Evolutionary conservation across 2,113 vertebrate genomes (phyloP).

Genomic region (Anhinga anhinga): DNA sequence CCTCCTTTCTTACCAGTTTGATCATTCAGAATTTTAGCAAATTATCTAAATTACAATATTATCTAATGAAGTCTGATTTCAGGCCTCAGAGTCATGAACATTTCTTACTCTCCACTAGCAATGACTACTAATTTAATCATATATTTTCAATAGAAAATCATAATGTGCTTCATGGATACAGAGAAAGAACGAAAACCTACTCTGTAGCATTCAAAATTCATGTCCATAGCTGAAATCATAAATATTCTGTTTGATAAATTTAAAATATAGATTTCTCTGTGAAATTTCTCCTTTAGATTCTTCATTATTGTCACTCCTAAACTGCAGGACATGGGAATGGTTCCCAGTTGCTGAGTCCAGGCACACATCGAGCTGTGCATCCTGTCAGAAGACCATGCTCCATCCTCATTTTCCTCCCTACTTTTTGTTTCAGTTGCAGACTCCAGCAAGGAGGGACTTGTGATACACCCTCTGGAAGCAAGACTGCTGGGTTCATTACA

Average conservation of each 20-base stretch:
- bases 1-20: neutral
- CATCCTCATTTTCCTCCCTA: neutral
- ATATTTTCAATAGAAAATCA: neutral
- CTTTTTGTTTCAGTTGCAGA: neutral
- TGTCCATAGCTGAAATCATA: neutral
- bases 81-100: neutral
- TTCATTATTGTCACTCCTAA: neutral
- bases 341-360: neutral
- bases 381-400: neutral
- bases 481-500: neutral
- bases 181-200: neutral
- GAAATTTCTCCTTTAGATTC: neutral
- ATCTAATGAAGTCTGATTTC: neutral
- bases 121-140: neutral
- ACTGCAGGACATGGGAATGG: neutral
- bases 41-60: neutral
- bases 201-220: neutral
- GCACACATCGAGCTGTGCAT: neutral
- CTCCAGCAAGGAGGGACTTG: neutral
- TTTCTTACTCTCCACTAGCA: neutral
- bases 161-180: neutral
- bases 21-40: neutral
- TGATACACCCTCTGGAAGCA: neutral
- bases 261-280: neutral
- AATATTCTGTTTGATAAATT: neutral